phyloP scores from a whole-genome alignment of 1,140 invertebrate species.

The Elymnias hypermnestra region DNA sequence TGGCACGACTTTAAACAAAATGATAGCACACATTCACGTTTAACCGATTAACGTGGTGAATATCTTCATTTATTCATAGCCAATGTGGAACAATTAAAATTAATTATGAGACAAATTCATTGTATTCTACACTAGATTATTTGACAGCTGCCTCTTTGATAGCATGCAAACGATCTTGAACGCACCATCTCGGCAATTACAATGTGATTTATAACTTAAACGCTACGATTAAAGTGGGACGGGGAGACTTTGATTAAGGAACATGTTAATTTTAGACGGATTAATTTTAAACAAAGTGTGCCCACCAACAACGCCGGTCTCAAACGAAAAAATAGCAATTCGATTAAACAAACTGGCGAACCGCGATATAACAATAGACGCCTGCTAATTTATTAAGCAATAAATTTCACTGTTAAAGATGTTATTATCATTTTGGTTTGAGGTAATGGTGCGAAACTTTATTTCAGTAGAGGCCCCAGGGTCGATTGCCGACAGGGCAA shows the following conservation, averaged over 20 bases:
- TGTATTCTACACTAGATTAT: neutral
- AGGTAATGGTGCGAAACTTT: too few species aligned
- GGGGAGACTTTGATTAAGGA: slow-evolving; percentile 27
- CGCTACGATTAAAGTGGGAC: slow-evolving; percentile 35
- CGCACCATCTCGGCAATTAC: slow-evolving; percentile 37
- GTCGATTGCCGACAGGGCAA: too few species aligned
- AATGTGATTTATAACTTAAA: slow-evolving; percentile 51
- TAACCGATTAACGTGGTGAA: too few species aligned
- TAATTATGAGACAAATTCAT: neutral
- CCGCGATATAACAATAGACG: slow-evolving; percentile 5
- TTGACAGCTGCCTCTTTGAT: neutral
- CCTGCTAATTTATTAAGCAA: slow-evolving; percentile 10
- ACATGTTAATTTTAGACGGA: slow-evolving; percentile 48
- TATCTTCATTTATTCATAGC: too few species aligned
- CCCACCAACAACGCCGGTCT: slow-evolving; percentile 12
- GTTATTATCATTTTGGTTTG: slow-evolving; percentile 11
- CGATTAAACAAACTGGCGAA: slow-evolving; percentile 4
- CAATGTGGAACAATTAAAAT: too few species aligned
- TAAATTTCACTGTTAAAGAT: slow-evolving; percentile 5
- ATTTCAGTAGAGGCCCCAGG: too few species aligned
- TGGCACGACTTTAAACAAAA: neutral
- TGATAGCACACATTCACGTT: neutral
- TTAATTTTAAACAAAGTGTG: slow-evolving; percentile 13
- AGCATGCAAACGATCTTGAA: slow-evolving; percentile 18
- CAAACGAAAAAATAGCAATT: slow-evolving; percentile 4